Percentiles rank a stretch among this genome's conserved stretches.
phyloP scores from a whole-genome alignment of 2,797 vertebrate genomes.

The Amniataba percoides region DNA sequence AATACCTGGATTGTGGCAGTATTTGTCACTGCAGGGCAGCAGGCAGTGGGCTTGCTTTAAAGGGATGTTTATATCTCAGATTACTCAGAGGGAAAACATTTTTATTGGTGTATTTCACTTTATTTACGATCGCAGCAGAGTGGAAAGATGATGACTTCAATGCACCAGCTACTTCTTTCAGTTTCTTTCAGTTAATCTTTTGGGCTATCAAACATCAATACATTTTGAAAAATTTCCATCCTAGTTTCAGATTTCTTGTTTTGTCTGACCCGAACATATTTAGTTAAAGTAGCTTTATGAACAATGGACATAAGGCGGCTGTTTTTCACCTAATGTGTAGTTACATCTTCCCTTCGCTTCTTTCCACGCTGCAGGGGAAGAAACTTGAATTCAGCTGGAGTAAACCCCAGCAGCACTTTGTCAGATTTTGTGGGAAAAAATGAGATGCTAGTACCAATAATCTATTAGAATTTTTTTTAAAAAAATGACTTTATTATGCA shows the following conservation, averaged over 20 bases:
- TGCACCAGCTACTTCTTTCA: no score
- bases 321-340: no score
- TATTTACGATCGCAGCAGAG: neutral
- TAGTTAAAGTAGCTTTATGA: no score
- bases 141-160: neutral
- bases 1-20: constrained; percentile 48
- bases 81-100: constrained; percentile 17
- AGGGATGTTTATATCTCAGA: constrained; percentile 28
- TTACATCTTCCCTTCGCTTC: no score
- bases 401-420: no score
- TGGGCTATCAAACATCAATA: neutral
- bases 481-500: no score
- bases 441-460: neutral
- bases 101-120: neutral
- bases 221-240: neutral
- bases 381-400: no score
- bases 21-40: constrained; percentile 33
- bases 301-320: no score
- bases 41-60: neutral
- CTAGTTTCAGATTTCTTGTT: neutral
- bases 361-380: no score
- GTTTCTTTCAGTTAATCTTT: neutral
- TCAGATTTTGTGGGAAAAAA: no score
- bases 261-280: no score
- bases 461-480: no score